Percentiles rank a stretch among this genome's conserved stretches.
These are phyloP conservation scores for Parotia lawesii DNA, from an alignment of 2,113 vertebrate genomes.

Conservation along the genomic window DNA sequence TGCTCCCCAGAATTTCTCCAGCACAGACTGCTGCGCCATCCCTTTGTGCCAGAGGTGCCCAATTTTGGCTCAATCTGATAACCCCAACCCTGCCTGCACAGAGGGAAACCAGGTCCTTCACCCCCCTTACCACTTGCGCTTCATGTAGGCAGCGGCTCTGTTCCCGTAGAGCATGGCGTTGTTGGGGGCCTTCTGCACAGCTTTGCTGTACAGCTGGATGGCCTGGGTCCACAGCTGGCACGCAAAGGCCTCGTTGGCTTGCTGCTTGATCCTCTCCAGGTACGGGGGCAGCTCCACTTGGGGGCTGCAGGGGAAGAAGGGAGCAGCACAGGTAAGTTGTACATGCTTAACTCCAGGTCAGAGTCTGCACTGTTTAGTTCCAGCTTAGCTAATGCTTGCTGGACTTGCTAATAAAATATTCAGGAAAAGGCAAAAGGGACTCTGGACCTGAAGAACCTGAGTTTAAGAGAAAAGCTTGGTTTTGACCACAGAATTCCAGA, in stretches of 20 bases:
- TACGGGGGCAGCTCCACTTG: slow-evolving; percentile 87
- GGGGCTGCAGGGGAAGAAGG: slow-evolving; percentile 66
- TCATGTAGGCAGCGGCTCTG: slow-evolving; percentile 97
- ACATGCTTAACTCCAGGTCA: background rate
- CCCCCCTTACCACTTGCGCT: slow-evolving; percentile 90
- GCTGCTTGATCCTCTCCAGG: slow-evolving; percentile 91
- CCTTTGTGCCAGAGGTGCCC: background rate
- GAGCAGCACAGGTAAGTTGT: background rate
- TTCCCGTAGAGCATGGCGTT: slow-evolving; percentile 97
- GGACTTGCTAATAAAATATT: too few species aligned
- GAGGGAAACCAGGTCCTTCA: background rate
- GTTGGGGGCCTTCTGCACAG: slow-evolving; percentile 85
- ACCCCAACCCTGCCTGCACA: accelerated
- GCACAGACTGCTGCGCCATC: background rate
- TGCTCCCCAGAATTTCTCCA: background rate
- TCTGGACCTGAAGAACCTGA: background rate
- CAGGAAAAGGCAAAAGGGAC: background rate
- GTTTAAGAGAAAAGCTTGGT: background rate
- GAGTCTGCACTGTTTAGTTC: background rate
- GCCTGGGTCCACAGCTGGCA: slow-evolving; percentile 97
- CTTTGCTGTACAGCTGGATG: slow-evolving; percentile 96
- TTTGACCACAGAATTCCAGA: background rate
- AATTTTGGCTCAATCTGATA: accelerated
- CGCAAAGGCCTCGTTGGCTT: slow-evolving; percentile 96
- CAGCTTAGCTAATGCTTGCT: background rate